Conservation (phyloP, 23 tunicate genomes). For the Ciona savignyi region DNA sequence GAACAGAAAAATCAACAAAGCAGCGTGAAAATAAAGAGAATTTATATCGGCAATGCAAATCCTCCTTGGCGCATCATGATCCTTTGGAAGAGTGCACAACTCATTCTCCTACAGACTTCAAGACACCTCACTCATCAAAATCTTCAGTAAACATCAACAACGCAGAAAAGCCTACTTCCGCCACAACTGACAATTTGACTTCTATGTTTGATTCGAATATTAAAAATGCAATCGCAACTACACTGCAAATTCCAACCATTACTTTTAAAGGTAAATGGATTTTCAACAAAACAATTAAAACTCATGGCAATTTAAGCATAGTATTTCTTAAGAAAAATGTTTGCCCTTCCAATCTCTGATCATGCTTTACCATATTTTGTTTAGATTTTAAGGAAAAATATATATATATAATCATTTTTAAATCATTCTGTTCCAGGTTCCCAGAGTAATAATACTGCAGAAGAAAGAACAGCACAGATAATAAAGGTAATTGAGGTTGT, state of each 20-base stretch:
- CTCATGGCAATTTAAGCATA: too few relatives aligned
- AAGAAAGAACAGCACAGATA: neutral
- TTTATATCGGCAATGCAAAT: slow-evolving; percentile 35
- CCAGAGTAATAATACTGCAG: neutral
- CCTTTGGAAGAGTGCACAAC: neutral
- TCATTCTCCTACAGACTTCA: neutral
- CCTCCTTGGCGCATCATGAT: slow-evolving; percentile 36
- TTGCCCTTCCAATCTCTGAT: too few relatives aligned
- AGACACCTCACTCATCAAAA: neutral
- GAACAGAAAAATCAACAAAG: neutral
- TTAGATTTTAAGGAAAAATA: too few relatives aligned
- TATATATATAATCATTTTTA: too few relatives aligned
- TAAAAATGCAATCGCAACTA: slow-evolving; percentile 16
- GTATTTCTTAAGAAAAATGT: too few relatives aligned
- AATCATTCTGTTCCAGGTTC: slow-evolving; percentile 4
- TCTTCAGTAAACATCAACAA: neutral
- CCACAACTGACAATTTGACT: neutral
- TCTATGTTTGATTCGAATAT: neutral
- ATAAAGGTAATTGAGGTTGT: neutral
- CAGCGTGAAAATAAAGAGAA: slow-evolving; percentile 30
- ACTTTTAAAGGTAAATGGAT: slow-evolving; percentile 8
- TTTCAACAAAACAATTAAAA: too few relatives aligned
- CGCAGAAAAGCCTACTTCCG: neutral
- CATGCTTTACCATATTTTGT: too few relatives aligned
- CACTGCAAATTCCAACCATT: slow-evolving; percentile 23